Evolutionary conservation across 92 coral and sea anemone species (phyloP), one percentile per base, ranked within the genome.

Genomic region (Porites evermanni): DNA sequence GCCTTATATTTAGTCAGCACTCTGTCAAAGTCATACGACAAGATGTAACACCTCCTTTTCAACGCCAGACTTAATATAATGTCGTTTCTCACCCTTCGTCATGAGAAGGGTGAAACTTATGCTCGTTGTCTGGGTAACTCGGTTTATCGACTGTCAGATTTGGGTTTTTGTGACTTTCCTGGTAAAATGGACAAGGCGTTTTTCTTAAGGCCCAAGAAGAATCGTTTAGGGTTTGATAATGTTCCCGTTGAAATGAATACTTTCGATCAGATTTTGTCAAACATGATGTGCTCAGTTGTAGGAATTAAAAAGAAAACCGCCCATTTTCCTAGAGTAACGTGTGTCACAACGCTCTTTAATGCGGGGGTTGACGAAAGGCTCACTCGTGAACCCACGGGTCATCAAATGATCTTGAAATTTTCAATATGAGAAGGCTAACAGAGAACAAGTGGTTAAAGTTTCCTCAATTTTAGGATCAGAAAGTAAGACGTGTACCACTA

Each of bases 401-500:
- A 77, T 56, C 81, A 77, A 77, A 77, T 50, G 44, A 11, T 53
- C 68, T 18, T 23, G 24, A 23, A 23, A 23, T 53, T 54, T 54
- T 29, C 78, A 74, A 24, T 11, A 74, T 74, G 78, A 74, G 6
- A 74, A 74, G 51, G 78, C 78, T 73, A 73, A 73, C 54, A 73
- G 78, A 73, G 10, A 75, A 50, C 61, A 44, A 75, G 13, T 75
- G 79, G 79, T 75, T 75, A 47, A 51, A 64, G 63, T 75, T 75
- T 75, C 79, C 79, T 75, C 18, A 4, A 75, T 75, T 75, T 75
- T 44, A 47, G 79, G 79, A 75, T 13, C 82, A 78, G 50, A 78
- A 78, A 60, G 82, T 78, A 59, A 78, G 70, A 78, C 21, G 70
- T 78, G 70, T 78, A 78, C 70, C 8, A 59, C 70, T 78, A 78